Conservation (phyloP, 2,797 vertebrate genomes). For the Pangasius sanitwongsei region DNA sequence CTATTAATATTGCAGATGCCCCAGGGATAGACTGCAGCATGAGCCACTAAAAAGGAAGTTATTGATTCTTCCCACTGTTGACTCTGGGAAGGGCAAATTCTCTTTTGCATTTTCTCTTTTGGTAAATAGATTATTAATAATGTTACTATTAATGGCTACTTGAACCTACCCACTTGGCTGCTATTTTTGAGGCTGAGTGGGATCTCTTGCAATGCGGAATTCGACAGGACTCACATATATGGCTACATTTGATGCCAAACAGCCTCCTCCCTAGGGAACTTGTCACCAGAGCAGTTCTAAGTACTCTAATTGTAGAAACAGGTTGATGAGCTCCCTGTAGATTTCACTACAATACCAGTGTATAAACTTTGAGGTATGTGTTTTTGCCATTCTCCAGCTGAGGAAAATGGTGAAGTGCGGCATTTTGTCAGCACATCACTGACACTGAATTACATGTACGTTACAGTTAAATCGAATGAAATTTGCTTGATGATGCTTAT, state of each 20-base stretch:
- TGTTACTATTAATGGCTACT: constrained; percentile 64
- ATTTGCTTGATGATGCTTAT: not conserved
- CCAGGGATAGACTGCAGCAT: constrained; percentile 55
- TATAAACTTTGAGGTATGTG: not conserved
- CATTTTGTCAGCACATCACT: not conserved
- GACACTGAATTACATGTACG: not conserved
- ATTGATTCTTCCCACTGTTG: constrained; percentile 76
- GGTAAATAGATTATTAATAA: constrained; percentile 60
- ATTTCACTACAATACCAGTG: not conserved
- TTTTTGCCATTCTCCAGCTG: not conserved
- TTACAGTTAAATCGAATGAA: not conserved
- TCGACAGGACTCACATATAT: not conserved
- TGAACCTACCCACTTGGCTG: constrained; percentile 56
- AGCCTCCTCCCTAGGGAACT: constrained; percentile 14
- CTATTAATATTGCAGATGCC: constrained; percentile 70
- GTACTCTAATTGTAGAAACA: not conserved
- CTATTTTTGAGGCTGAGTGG: constrained; percentile 65
- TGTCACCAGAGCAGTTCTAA: constrained; percentile 7
- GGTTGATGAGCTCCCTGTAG: not conserved
- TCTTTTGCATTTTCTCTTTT: constrained; percentile 63
- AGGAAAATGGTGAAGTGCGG: not conserved
- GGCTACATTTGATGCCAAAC: constrained; percentile 1
- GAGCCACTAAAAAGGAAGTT: constrained; percentile 71
- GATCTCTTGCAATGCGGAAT: constrained; percentile 5
- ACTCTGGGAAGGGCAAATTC: constrained; percentile 71